Evolutionary conservation across 2,113 vertebrate species (phyloP).

Genomic region (Rhipidura dahli): DNA sequence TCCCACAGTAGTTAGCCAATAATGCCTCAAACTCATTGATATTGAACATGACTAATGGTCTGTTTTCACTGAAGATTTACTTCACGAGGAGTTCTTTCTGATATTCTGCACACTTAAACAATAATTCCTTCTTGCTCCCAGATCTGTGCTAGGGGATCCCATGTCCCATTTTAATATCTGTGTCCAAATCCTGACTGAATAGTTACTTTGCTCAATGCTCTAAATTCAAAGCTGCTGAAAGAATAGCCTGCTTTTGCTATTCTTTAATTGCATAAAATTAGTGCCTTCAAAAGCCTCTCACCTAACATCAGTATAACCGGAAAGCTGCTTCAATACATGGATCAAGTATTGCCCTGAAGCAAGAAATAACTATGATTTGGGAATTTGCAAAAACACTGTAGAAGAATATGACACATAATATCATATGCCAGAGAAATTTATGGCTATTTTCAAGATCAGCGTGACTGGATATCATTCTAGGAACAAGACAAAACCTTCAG

Average conservation of each 20-base stretch:
- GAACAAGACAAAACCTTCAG: not conserved
- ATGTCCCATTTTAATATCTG: not conserved
- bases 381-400: not conserved
- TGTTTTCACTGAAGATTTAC: not conserved
- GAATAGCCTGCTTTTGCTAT: not conserved
- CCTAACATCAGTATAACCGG: not conserved
- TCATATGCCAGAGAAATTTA: not conserved
- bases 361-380: not conserved
- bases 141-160: not conserved
- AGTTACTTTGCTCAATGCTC: not conserved
- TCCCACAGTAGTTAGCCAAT: not conserved
- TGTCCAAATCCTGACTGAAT: not conserved
- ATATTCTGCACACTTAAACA: not conserved
- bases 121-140: not conserved
- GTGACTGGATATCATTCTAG: not conserved
- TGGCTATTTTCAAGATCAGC: not conserved
- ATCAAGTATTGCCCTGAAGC: not conserved
- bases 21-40: not conserved
- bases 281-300: not conserved
- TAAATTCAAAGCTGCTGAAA: not conserved
- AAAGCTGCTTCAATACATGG: not conserved
- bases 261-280: not conserved
- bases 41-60: not conserved
- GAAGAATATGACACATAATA: not conserved
- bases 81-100: not conserved